Conservation (phyloP, 53 echinoderm and acorn worm species). For the Apostichopus leukothele region DNA sequence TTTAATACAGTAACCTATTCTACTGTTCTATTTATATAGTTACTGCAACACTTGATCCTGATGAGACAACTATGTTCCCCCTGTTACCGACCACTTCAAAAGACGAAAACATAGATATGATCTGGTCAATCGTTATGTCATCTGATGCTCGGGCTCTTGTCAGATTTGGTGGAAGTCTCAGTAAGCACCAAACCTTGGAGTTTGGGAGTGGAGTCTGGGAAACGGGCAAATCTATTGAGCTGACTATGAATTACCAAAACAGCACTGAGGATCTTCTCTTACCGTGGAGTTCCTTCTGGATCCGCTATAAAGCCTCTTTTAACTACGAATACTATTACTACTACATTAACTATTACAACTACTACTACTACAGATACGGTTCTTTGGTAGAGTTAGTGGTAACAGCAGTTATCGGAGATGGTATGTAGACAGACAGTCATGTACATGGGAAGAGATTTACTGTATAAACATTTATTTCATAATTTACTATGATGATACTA, state of each 20-base stretch:
- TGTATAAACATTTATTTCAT: too few relatives aligned
- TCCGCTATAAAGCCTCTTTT: neutral
- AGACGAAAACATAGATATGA: neutral
- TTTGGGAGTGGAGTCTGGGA: constrained; percentile 4
- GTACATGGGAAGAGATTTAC: too few relatives aligned
- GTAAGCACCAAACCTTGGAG: neutral
- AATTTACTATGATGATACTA: too few relatives aligned
- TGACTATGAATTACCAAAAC: neutral
- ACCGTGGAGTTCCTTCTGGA: neutral
- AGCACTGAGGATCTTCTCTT: neutral
- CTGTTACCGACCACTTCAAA: neutral
- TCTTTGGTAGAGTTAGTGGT: too few relatives aligned
- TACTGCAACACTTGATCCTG: neutral
- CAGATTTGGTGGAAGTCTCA: neutral
- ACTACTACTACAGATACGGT: neutral
- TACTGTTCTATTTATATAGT: neutral
- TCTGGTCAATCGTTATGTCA: neutral
- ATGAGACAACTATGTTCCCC: neutral
- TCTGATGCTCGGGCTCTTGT: neutral
- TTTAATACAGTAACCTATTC: too few relatives aligned
- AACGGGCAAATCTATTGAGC: neutral
- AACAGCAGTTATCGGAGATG: too few relatives aligned
- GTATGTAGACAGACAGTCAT: too few relatives aligned
- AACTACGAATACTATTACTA: neutral
- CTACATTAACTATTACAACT: too few relatives aligned